Evolutionary conservation across 2,888 invertebrate species (phyloP), one percentile per base, ranked within the genome.

Genomic region (Nematopogon swammerdamellus): DNA sequence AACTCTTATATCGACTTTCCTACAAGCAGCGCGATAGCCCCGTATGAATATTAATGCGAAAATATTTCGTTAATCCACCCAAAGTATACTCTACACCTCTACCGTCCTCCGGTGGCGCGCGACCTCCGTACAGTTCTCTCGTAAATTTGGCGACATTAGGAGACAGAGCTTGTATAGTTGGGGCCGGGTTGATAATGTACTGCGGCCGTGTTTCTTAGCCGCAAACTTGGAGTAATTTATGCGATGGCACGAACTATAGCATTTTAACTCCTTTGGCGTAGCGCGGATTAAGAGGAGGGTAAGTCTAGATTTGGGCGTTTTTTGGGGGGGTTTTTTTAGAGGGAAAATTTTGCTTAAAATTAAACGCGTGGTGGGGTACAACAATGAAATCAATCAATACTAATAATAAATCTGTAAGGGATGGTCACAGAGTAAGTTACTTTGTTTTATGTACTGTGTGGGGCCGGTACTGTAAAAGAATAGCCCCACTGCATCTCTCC

Each of bases 161-260:
- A 36, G 8, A 14, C 36, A 14, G 36, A 14, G 14, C 3, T 14
- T 36, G 36, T 36, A 36, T 3, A 36, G 36, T 36, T 14, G 36
- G 36, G 19, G 36, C n/a, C 36, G 36, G 11, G 36, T 36, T 36
- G 36, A 76, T 74, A 72, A 72, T 77, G 75, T 76, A 76, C 75
- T 3, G 70, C 66, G 64, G 66, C 68, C 74, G 74, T 36, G 36
- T 68, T 72, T 70, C 73, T 75, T 71, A 36, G 69, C 62, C 59
- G 59, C 65, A 67, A 71, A 68, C 72, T 68, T 63, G 65, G 56
- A 61, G 63, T 61, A 79, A 79, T 77, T 79, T 79, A 79, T 79
- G 77, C 79, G 55, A 60, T 56, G 63, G 65, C 79, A 79, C 79
- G 79, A 72, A 75, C 77, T 77, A 75, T 77, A 67, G 73, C 71